Evolutionary conservation across 1,140 invertebrate species (phyloP).

Genomic region (Brachystomella parvula): DNA sequence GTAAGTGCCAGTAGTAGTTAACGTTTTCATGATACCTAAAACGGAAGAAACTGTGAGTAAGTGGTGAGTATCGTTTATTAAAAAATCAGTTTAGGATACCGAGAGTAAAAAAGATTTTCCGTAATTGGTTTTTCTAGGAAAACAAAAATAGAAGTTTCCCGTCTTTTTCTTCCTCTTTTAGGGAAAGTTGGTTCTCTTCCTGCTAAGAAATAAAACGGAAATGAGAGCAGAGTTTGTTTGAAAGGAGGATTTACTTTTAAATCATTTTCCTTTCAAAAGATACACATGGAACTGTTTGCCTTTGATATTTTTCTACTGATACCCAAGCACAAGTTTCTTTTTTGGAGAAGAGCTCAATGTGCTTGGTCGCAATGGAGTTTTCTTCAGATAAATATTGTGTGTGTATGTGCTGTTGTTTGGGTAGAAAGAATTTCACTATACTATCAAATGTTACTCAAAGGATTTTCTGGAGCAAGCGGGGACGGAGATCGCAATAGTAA

Average conservation of each 20-base stretch:
- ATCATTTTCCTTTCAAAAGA: conserved; percentile 1
- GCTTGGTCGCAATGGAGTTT: not conserved
- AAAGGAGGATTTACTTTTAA: conserved; percentile 6
- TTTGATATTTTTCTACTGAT: conserved; percentile 11
- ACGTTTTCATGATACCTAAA: too few relatives aligned
- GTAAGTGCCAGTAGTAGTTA: too few relatives aligned
- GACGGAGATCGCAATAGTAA: not conserved
- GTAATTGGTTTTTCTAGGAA: not conserved
- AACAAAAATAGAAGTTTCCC: not conserved
- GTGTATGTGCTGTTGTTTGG: not conserved
- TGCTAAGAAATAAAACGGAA: conserved; percentile 5
- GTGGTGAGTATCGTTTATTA: not conserved
- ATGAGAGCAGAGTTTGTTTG: not conserved
- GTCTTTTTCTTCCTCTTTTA: not conserved
- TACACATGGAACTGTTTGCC: conserved; percentile 10
- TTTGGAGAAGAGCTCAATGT: not conserved
- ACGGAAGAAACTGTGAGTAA: too few relatives aligned
- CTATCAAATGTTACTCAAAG: not conserved
- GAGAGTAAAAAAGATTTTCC: not conserved
- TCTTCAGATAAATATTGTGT: conserved; percentile 9
- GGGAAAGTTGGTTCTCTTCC: conserved; percentile 1
- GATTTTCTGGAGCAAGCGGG: not conserved
- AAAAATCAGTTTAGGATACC: not conserved
- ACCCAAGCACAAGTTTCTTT: not conserved
- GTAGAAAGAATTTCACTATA: not conserved